Base-by-base conservation (phyloP, 2,888 invertebrate species). In the Diabrotica balteata region DNA sequence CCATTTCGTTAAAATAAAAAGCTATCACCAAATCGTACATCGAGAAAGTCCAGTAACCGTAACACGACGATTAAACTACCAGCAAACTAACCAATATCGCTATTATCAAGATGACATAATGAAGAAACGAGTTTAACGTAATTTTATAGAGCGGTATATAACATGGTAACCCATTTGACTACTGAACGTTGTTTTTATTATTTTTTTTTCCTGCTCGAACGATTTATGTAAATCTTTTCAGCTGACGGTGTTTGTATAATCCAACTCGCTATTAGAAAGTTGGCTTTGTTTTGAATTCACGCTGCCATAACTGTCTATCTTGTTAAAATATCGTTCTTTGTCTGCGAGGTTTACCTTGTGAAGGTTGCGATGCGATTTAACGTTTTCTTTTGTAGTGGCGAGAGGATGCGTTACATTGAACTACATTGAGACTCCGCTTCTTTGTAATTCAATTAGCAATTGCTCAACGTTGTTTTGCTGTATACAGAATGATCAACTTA, bases 141-240 rank as follows among this genome's bases (percentile, higher is more conserved):
- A 51, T 22, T 51, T 51, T 51, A 51, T 51, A 51, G 51, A 51
- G 51, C 51, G 32, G 32, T 32, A 32, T 32, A 32, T 32, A 32
- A 32, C 32, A 17, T 17, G 51, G 9, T 51, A 51, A 51, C 51
- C 51, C 17, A 51, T 51, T 51, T 51, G 22, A 51, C 51, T 51
- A 51, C 17, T 17, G 51, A 51, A 51, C 17, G 17, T 8, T 51
- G 22, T 51, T 51, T 51, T 51, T 51, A 22, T 51, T 7, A 51
- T 22, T 10, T 51, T 22, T n/a, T n/a, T 11, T 9, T 5, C 7
- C 8, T 22, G 17, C 11, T 51, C 11, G 51, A 51, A 9, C 22
- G 22, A 9, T 51, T 51, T 51, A 51, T 51, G 7, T 51, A 51
- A 51, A 51, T 51, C 17, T 9, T 22, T 22, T 8, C 32, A 32